Conservation (phyloP, 2,888 invertebrate species). For the Spodoptera picta region DNA sequence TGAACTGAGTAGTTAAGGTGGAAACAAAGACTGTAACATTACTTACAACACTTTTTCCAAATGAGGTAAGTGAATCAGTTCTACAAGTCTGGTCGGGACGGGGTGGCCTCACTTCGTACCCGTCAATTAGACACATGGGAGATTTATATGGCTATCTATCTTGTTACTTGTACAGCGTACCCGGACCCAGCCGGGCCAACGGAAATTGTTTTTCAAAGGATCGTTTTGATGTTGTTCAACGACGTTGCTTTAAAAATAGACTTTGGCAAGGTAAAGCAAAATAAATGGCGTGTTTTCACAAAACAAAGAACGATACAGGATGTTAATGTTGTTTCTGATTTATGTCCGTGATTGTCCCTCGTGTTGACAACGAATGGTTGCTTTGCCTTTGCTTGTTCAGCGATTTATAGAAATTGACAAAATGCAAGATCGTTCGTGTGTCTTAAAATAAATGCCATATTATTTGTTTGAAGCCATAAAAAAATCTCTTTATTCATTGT, state of each 20-base stretch:
- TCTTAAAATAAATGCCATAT: conserved; percentile 15
- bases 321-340: conserved; percentile 60
- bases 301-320: conserved; percentile 63
- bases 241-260: conserved; percentile 63
- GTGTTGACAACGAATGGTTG: conserved; percentile 55
- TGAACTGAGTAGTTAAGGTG: conserved; percentile 45
- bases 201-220: conserved; percentile 81
- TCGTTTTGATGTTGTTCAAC: conserved; percentile 64
- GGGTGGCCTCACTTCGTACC: conserved; percentile 70
- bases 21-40: conserved; percentile 59
- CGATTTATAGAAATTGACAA: conserved; percentile 50
- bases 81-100: conserved; percentile 60
- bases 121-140: conserved; percentile 85
- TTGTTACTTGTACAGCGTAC: conserved; percentile 71
- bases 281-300: conserved; percentile 60
- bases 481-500: no score
- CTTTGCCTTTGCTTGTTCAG: conserved; percentile 44
- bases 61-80: conserved; percentile 75
- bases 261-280: conserved; percentile 62
- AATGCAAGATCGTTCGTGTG: conserved; percentile 28
- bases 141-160: conserved; percentile 86
- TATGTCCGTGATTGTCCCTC: conserved; percentile 55
- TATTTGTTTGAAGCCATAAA: not conserved
- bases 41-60: conserved; percentile 63
- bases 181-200: conserved; percentile 62